Evolutionary conservation across 2,888 invertebrate species (phyloP), one percentile per base, ranked within the genome.

Genomic region (Tetanocera ferruginea): DNA sequence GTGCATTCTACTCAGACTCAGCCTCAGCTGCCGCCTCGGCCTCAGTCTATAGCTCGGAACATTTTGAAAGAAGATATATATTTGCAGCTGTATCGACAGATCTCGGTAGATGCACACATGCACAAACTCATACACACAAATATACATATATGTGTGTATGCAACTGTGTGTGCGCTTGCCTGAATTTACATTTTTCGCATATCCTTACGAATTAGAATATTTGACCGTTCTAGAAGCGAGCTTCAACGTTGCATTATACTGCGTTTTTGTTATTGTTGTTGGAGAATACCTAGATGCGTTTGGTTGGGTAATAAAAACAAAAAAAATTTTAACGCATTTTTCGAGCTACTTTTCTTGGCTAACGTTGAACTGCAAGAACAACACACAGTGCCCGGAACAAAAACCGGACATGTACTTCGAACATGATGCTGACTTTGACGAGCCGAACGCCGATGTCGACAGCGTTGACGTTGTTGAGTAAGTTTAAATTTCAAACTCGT

Each of bases 121-220:
- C 17, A 52, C 25, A n/a, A n/a, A 43, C 23, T 28, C 1, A 34
- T 5, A 17, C 66, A 64, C 3, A 5, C 31, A 1, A 55, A 19
- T 17, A 19, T 19, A n/a, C n/a, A n/a, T n/a, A n/a, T 57, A 1
- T 34, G 19, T 66, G 19, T 67, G 37, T 19, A 14, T 23, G 28
- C 19, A 19, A 14, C 19, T 80, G 76, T 79, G 78, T 76, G 60
- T 76, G 77, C 62, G 60, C 83, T 81, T 81, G 83, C 84, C 80
- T 84, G 83, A 84, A 85, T 86, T 85, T 86, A 84, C 85, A 85
- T 85, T 85, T 86, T 85, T 82, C 85, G 85, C 85, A 85, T 85
- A 85, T 86, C 85, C 86, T 85, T 85, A 84, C 85, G 86, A 85
- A 85, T 85, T 85, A 86, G 85, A 85, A 74, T 72, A 77, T 82